These are phyloP conservation scores for Meloidogyne hapla DNA, from an alignment of 1,140 invertebrate species.

Conservation along the genomic window DNA sequence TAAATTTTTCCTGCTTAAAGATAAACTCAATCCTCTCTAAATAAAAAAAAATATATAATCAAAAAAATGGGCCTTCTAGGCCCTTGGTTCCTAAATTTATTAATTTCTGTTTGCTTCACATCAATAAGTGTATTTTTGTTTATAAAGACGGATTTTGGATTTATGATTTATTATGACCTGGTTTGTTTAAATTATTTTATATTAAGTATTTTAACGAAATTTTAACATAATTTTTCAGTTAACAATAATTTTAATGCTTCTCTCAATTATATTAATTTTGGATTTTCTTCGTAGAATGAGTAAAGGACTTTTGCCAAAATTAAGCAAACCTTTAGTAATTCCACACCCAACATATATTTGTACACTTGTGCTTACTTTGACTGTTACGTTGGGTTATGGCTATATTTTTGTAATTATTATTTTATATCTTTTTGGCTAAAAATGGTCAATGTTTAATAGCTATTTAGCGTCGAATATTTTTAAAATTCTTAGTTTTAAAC, in stretches of 20 bases:
- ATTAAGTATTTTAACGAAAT: neutral
- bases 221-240: neutral
- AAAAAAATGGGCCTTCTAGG: neutral
- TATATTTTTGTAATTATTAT: constrained; percentile 22
- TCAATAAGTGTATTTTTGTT: neutral
- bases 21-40: neutral
- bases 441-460: too few species aligned
- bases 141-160: constrained; percentile 15
- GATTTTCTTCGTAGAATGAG: constrained; percentile 9
- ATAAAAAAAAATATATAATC: neutral
- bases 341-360: constrained; percentile 27
- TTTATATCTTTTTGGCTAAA: neutral
- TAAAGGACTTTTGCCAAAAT: neutral
- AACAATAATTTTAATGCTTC: constrained; percentile 9
- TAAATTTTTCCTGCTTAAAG: too few species aligned
- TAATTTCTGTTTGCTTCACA: neutral
- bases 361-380: constrained; percentile 14
- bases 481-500: too few species aligned
- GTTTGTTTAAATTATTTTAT: neutral
- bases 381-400: constrained; percentile 8
- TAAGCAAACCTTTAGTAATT: constrained; percentile 11
- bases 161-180: constrained; percentile 14
- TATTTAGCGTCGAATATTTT: too few species aligned
- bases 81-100: constrained; percentile 7
- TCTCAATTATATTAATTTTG: constrained; percentile 18